Conservation (phyloP, 2,888 invertebrate genomes). For the Oxyscelio sp. region DNA sequence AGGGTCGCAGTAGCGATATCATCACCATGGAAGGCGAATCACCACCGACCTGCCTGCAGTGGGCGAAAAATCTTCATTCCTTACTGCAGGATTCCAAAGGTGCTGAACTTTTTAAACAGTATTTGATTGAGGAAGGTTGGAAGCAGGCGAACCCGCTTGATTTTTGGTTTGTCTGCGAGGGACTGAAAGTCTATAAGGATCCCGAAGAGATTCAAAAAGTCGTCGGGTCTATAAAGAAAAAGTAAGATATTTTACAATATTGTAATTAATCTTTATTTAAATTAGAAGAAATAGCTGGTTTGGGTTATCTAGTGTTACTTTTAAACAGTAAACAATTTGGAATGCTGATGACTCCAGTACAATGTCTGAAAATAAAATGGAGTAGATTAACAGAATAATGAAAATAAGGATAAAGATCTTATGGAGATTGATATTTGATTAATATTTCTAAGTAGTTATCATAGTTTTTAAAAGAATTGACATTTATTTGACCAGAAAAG, state of each 20-base stretch:
- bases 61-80: conserved; percentile 95
- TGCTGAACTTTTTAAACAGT: conserved; percentile 95
- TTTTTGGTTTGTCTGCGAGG: conserved; percentile 98
- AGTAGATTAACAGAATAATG: too few relatives aligned
- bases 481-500: too few relatives aligned
- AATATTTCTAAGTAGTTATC: too few relatives aligned
- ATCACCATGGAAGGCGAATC: conserved; percentile 87
- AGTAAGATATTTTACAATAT: conserved; percentile 74
- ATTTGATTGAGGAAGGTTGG: conserved; percentile 94
- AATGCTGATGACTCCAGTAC: too few relatives aligned
- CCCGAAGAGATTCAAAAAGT: conserved; percentile 92
- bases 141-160: conserved; percentile 94
- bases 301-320: too few relatives aligned
- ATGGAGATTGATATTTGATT: too few relatives aligned
- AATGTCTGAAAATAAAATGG: too few relatives aligned
- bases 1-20: conserved; percentile 89
- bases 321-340: too few relatives aligned
- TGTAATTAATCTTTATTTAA: too few relatives aligned
- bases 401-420: too few relatives aligned
- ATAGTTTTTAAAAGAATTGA: too few relatives aligned
- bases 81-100: conserved; percentile 96
- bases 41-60: conserved; percentile 94
- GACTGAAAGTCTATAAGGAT: conserved; percentile 94
- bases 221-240: conserved; percentile 94
- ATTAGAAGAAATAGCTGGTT: too few relatives aligned